Conservation (phyloP, 2,797 vertebrate genomes). For the Emydoidea blandingii region DNA sequence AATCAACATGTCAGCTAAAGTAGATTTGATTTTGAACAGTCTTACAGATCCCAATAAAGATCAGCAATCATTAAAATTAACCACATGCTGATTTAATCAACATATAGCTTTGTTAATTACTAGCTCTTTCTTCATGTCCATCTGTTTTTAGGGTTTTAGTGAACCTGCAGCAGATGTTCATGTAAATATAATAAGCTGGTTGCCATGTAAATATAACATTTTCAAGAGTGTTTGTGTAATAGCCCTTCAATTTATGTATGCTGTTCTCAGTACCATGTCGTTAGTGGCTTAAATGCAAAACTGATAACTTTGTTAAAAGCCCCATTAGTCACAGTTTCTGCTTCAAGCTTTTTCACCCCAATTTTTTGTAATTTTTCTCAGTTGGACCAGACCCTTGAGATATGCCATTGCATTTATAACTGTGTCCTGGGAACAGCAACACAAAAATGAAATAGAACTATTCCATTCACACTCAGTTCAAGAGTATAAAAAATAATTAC, state of each 20-base stretch:
- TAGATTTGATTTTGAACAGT: slow-evolving; percentile 57
- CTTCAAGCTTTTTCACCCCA: neutral
- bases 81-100: slow-evolving; percentile 84
- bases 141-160: slow-evolving; percentile 81
- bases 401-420: neutral
- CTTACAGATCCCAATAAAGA: slow-evolving; percentile 72
- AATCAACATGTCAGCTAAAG: slow-evolving; percentile 25
- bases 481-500: neutral
- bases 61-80: slow-evolving; percentile 81
- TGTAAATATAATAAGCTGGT: slow-evolving; percentile 81
- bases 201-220: slow-evolving; percentile 77
- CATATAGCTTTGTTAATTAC: slow-evolving; percentile 85
- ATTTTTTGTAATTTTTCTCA: neutral
- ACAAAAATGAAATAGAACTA: neutral
- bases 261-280: slow-evolving; percentile 17
- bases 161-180: slow-evolving; percentile 85
- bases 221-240: slow-evolving; percentile 60
- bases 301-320: slow-evolving; percentile 49
- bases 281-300: slow-evolving; percentile 40
- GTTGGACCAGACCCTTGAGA: neutral
- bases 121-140: slow-evolving; percentile 79
- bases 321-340: neutral
- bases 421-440: neutral
- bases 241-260: slow-evolving; percentile 54
- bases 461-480: neutral